A percentile compares a stretch with the other conserved stretches of the same genome.
These are phyloP conservation scores for Mesaphorura yosii DNA, from an alignment of 1,140 invertebrate genomes.

Conservation along the genomic window DNA sequence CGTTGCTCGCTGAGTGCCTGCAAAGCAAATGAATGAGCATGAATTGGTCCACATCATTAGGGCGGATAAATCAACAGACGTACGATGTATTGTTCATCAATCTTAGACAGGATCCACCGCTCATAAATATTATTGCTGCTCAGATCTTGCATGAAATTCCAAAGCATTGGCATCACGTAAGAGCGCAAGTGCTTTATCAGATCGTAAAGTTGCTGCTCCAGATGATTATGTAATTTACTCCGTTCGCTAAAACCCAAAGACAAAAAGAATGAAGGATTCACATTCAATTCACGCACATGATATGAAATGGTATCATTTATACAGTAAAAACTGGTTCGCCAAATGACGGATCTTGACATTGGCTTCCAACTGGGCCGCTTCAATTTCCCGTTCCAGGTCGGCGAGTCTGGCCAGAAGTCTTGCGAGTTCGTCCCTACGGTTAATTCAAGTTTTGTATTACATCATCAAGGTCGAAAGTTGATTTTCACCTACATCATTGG, in stretches of 20 bases:
- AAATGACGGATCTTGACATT: slow-evolving; percentile 21
- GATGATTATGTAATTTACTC: slow-evolving; percentile 18
- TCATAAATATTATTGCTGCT: slow-evolving; percentile 12
- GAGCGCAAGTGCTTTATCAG: slow-evolving; percentile 14
- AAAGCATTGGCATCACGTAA: slow-evolving; percentile 21
- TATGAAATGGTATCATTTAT: too few relatives aligned
- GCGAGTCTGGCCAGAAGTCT: slow-evolving; percentile 10
- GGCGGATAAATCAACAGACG: too few relatives aligned
- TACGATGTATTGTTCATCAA: slow-evolving; percentile 18
- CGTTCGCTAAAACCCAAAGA: slow-evolving; percentile 14
- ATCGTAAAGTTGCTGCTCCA: slow-evolving; percentile 18
- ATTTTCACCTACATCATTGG: slow-evolving; percentile 16
- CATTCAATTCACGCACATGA: background rate
- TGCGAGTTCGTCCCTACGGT: slow-evolving; percentile 12
- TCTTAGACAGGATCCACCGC: slow-evolving; percentile 14
- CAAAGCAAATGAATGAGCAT: background rate
- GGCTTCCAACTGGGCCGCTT: slow-evolving; percentile 17
- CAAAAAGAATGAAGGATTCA: too few relatives aligned
- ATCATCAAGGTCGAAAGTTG: background rate
- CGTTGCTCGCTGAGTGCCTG: slow-evolving; percentile 13
- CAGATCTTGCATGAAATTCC: slow-evolving; percentile 17
- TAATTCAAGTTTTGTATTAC: background rate
- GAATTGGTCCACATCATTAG: too few relatives aligned
- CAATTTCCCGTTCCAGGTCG: slow-evolving; percentile 15
- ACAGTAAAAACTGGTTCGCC: slow-evolving; percentile 24